Evolutionary conservation across 1,140 invertebrate genomes (phyloP), one percentile per base, ranked within the genome.

Genomic region (Odontomachus brunneus): DNA sequence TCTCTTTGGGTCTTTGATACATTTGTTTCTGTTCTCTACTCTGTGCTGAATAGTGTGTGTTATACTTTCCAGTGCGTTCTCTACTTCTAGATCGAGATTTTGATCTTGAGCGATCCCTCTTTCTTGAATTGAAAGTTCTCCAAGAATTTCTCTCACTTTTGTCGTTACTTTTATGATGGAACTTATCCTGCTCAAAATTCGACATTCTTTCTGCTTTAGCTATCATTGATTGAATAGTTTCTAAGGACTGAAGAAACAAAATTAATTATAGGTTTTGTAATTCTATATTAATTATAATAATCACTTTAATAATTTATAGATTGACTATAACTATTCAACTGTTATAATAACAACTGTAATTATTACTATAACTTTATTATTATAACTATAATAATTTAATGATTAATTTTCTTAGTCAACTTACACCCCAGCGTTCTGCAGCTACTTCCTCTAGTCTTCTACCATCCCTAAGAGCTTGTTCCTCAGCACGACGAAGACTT

Each of bases 341-440:
- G n/a, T n/a, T n/a, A n/a, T n/a, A n/a, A n/a, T n/a, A n/a, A n/a
- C n/a, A n/a, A n/a, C n/a, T n/a, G n/a, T n/a, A n/a, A n/a, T n/a
- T n/a, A n/a, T n/a, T n/a, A n/a, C n/a, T n/a, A n/a, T n/a, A n/a
- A n/a, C n/a, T n/a, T n/a, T n/a, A n/a, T n/a, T n/a, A n/a, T n/a
- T n/a, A n/a, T n/a, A n/a, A 66, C 55, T 53, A 1, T 26, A 60
- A 17, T 15, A 73, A 38, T 33, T 49, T 51, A 66, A 11, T 84
- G 48, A 51, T 51, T 78, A 65, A 29, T 66, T 75, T 14, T 83
- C 67, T 19, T 82, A 74, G 74, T 78, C 65, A 63, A 93, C 94
- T 93, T 92, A 96, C 96, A 66, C 96, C 96, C 95, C 95, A 96
- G 91, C 95, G 93, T 89, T 96, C 95, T 38, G 94, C 94, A 63